These are phyloP conservation scores for Drosophila diplacantha DNA, from an alignment of 2,888 invertebrate genomes.

Conservation along the genomic window DNA sequence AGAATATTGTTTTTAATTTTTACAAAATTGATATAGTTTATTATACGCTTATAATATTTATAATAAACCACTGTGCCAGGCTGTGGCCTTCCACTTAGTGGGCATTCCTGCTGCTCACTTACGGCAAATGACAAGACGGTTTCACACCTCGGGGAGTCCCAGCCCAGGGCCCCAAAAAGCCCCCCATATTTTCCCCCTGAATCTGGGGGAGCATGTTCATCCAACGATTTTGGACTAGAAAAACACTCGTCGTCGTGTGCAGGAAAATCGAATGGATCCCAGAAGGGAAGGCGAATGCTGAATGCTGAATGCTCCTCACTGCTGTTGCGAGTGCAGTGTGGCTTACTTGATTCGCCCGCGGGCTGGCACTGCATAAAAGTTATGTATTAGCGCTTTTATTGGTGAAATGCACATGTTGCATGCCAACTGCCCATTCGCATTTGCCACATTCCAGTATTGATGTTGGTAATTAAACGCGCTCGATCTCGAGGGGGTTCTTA, in stretches of 20 bases:
- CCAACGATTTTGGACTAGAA: constrained; percentile 19
- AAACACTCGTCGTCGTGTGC: constrained; percentile 22
- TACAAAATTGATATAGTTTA: not conserved
- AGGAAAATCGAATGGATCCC: constrained; percentile 25
- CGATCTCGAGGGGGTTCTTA: constrained; percentile 16
- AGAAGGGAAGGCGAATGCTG: constrained; percentile 1
- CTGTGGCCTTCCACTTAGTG: constrained; percentile 20
- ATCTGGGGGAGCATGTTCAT: constrained; percentile 16
- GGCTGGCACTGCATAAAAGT: constrained; percentile 33
- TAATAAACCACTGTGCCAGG: constrained; percentile 12
- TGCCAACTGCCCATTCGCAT: constrained; percentile 51
- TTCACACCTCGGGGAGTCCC: constrained; percentile 73
- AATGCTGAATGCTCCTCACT: not conserved
- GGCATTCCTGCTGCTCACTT: constrained; percentile 56
- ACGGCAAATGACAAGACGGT: constrained; percentile 57
- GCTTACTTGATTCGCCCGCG: constrained; percentile 28
- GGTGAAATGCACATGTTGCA: constrained; percentile 66
- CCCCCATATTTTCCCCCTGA: not conserved
- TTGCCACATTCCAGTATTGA: constrained; percentile 25
- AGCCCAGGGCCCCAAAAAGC: constrained; percentile 17
- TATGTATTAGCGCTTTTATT: constrained; percentile 64
- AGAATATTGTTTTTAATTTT: too few species aligned
- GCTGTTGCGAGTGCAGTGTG: constrained; percentile 30
- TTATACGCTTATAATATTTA: too few species aligned
- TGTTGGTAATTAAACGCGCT: constrained; percentile 33